These are phyloP conservation scores for Subanguina moxae DNA, from an alignment of 1,140 invertebrate genomes.

Conservation along the genomic window DNA sequence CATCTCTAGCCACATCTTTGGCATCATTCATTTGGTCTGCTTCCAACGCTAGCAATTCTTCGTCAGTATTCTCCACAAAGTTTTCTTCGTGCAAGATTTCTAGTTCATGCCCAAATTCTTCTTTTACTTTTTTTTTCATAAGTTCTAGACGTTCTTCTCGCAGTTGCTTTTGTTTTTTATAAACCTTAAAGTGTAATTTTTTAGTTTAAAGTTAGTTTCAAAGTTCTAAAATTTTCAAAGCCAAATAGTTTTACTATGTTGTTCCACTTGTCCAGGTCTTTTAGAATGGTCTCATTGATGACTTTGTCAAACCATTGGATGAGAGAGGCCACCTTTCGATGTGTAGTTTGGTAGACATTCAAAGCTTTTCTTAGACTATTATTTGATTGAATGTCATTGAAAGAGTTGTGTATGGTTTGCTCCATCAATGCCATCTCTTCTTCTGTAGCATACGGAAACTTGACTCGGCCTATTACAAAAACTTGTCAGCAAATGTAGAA, in stretches of 20 bases:
- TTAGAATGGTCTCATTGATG: conserved; percentile 56
- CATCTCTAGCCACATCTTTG: neutral
- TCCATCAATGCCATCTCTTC: conserved; percentile 64
- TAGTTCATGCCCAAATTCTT: conserved; percentile 41
- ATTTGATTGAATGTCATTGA: conserved; percentile 65
- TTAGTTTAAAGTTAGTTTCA: neutral
- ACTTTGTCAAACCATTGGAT: conserved; percentile 67
- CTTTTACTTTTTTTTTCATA: conserved; percentile 51
- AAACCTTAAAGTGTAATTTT: conserved; percentile 30
- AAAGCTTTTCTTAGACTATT: conserved; percentile 64
- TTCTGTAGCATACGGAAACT: conserved; percentile 67
- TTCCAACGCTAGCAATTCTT: conserved; percentile 4
- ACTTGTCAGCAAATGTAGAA: neutral
- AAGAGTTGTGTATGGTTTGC: conserved; percentile 64
- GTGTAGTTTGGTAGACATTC: conserved; percentile 64
- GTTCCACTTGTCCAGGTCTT: conserved; percentile 56
- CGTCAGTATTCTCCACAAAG: conserved; percentile 6
- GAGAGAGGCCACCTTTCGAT: conserved; percentile 63
- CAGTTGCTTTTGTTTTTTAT: conserved; percentile 52
- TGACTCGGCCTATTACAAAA: conserved; percentile 56
- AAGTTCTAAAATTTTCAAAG: neutral
- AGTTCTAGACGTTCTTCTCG: conserved; percentile 49
- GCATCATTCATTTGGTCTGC: neutral
- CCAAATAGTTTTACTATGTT: conserved; percentile 30
- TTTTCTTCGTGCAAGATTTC: conserved; percentile 19